Conservation (phyloP, 1,140 invertebrate species). For the Octopus sinensis region DNA sequence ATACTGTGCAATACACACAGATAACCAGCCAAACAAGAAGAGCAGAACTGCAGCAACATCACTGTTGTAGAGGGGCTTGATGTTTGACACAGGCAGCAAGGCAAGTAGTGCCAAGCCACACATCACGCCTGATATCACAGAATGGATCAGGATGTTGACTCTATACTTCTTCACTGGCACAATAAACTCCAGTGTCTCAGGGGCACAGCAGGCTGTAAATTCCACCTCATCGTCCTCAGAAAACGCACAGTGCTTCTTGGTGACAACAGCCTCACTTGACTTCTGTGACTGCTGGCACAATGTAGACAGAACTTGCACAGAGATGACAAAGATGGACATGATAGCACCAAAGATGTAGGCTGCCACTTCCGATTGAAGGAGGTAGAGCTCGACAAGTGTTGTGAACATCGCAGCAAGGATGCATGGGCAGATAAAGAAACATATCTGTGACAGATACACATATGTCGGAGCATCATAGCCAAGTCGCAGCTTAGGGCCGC, state of each 20-base stretch:
- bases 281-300: conserved; percentile 37
- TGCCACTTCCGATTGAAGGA: conserved; percentile 38
- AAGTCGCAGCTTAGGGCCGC: conserved; percentile 53
- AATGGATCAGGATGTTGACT: conserved; percentile 50
- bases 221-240: conserved; percentile 53
- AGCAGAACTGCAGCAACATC: conserved; percentile 45
- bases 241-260: conserved; percentile 44
- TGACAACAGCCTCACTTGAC: conserved; percentile 28
- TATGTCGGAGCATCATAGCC: conserved; percentile 51
- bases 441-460: conserved; percentile 51
- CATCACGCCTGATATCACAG: conserved; percentile 47
- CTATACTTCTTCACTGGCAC: conserved; percentile 51
- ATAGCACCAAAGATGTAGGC: conserved; percentile 45
- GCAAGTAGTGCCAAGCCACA: conserved; percentile 48
- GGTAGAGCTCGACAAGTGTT: conserved; percentile 43
- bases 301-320: conserved; percentile 41
- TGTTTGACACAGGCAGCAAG: conserved; percentile 41
- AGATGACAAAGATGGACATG: conserved; percentile 44
- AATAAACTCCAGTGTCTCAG: conserved; percentile 51
- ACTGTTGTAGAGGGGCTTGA: conserved; percentile 42
- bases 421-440: conserved; percentile 48
- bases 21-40: conserved; percentile 54
- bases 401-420: conserved; percentile 50
- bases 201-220: conserved; percentile 51
- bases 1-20: conserved; percentile 53